phyloP scores from a whole-genome alignment of 2,797 vertebrate species.

The Scolopax bukidnonensis region DNA sequence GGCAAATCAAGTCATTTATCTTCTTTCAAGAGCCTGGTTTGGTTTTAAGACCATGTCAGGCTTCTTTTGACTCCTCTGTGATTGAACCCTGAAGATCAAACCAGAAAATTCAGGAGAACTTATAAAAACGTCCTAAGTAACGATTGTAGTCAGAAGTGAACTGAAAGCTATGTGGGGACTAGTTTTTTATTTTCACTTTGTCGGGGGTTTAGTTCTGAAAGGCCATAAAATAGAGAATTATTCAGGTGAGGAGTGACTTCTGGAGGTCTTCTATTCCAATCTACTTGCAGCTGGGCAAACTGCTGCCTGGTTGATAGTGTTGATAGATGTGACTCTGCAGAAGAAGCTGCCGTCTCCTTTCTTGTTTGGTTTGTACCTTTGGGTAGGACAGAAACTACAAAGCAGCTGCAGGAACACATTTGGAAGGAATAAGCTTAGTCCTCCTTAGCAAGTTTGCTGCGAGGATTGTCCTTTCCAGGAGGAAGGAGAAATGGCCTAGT shows the following conservation, averaged over 20 bases:
- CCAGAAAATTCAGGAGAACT: background rate
- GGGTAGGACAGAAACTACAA: background rate
- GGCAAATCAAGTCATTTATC: background rate
- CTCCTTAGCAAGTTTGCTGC: background rate
- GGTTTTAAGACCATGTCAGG: background rate
- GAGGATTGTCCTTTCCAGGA: background rate
- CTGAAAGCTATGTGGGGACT: background rate
- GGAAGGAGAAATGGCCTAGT: background rate
- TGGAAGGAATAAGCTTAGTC: background rate
- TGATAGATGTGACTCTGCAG: background rate
- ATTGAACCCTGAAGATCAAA: background rate
- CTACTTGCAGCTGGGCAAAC: background rate
- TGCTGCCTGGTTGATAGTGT: background rate
- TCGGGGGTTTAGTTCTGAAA: background rate
- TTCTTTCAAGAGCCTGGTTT: background rate
- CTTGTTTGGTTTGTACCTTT: background rate
- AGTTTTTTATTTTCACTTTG: background rate
- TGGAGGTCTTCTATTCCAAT: background rate
- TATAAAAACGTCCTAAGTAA: background rate
- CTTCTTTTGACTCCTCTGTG: background rate
- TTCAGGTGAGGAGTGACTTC: background rate
- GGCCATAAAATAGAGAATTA: background rate
- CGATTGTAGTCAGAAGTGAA: background rate
- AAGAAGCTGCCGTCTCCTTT: background rate
- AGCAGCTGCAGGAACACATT: background rate